A percentile compares a stretch with the other conserved stretches of the same genome.
These are phyloP conservation scores for Rhodinocichla rosea DNA, from an alignment of 2,113 vertebrate genomes.

Conservation along the genomic window DNA sequence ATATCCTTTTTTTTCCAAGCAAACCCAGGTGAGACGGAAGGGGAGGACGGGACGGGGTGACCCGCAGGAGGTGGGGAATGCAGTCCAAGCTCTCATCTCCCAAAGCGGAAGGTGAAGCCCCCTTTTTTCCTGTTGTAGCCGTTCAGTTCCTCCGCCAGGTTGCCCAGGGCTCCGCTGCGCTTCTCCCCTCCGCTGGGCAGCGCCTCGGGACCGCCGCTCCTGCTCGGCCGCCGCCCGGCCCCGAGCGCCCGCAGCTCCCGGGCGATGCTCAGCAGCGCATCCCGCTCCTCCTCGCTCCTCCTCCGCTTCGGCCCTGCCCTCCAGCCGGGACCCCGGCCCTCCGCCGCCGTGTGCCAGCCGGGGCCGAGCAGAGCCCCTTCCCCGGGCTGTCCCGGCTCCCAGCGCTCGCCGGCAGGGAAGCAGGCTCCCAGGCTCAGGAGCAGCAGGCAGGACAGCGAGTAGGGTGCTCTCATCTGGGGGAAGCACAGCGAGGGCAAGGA, in stretches of 20 bases:
- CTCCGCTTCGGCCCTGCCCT: background rate
- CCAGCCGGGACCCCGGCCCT: background rate
- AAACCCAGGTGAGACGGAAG: background rate
- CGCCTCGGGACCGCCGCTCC: background rate
- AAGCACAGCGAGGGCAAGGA: background rate
- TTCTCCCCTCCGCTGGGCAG: background rate
- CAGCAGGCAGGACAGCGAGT: slow-evolving; percentile 53
- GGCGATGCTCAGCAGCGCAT: background rate
- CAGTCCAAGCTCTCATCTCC: slow-evolving; percentile 24
- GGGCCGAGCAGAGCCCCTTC: background rate
- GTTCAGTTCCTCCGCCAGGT: slow-evolving; percentile 61
- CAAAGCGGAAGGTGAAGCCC: slow-evolving; percentile 74
- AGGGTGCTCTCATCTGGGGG: slow-evolving; percentile 61
- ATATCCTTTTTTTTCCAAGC: background rate
- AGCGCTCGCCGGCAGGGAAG: background rate
- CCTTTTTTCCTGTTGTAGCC: slow-evolving; percentile 70
- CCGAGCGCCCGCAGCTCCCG: background rate
- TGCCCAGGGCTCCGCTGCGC: background rate
- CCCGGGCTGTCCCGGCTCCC: background rate
- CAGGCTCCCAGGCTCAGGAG: slow-evolving; percentile 64
- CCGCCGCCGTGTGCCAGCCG: background rate
- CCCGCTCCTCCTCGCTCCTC: background rate
- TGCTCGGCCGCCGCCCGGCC: background rate
- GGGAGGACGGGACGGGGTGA: background rate
- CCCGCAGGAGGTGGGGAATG: background rate